Evolutionary conservation across 2,797 vertebrate genomes (phyloP), one percentile per base, ranked within the genome.

Genomic region (Notoglanidium macrostoma): DNA sequence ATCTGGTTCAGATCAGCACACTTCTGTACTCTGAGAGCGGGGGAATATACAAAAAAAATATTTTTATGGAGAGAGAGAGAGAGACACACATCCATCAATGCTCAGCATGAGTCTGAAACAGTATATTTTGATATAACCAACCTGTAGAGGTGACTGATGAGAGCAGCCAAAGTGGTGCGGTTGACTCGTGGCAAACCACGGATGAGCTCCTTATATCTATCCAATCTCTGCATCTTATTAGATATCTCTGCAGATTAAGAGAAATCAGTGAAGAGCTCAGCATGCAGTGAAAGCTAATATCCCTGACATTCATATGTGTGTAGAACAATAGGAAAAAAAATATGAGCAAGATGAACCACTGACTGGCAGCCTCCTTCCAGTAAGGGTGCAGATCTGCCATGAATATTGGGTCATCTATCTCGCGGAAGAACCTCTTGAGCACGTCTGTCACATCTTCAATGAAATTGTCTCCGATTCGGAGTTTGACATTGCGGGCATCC

Each of bases 361-460:
- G 32, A 97, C 97, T 98, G 29, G 98, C 97, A 74, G 98, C 97
- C 54, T 96, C 96, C 87, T 97, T 97, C 98, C 98, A 99, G 87
- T 97, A 96, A 0, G 96, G 96, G 88, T 98, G 97, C 65, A 98
- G 94, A 87, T 97, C 96, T 5, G 94, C 94, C 93, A 97, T 98
- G 92, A 99, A 98, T 91, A 99, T 91, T 0, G 97, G 98, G 90
- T 99, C 98, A 1, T 98, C 97, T 0, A 99, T 94, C 92, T 99
- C 98, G 0, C 98, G 95, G 93, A 99, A 99, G 94, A 99, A 99
- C 92, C 98, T 96, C 93, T 99, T 99, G 21, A 99, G 95, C 3
- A 98, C 98, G 0, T 99, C 98, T 0, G 98, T 99, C 90, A 99
- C 98, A 0, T 99, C 98, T 91, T 99, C 98, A 0, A 99, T 97